phyloP scores from a whole-genome alignment of 2,113 vertebrate species.

The Neotoma lepida region DNA sequence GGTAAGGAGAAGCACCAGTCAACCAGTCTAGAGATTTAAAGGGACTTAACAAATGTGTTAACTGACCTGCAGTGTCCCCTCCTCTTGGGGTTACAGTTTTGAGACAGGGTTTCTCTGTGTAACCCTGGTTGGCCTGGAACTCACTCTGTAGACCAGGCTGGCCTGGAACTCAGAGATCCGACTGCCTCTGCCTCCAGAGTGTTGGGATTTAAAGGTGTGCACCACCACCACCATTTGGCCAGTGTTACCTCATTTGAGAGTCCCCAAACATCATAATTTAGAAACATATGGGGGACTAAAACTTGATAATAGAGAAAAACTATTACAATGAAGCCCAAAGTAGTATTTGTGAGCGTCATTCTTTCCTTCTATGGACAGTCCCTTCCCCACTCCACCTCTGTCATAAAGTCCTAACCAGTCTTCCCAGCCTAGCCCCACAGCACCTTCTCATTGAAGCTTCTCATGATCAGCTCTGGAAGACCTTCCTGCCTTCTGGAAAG shows the following conservation, averaged over 20 bases:
- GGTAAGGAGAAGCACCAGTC: accelerated
- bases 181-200: not conserved
- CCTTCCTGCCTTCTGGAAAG: not conserved
- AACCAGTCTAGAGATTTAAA: not conserved
- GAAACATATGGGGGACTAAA: not conserved
- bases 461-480: not conserved
- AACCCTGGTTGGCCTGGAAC: not conserved
- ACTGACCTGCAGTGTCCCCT: too few relatives aligned
- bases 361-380: not conserved
- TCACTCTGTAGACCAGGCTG: not conserved
- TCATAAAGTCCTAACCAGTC: not conserved
- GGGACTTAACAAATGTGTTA: not conserved
- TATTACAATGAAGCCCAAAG: constrained; percentile 3
- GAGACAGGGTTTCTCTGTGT: not conserved
- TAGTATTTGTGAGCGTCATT: not conserved
- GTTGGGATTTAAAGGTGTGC: not conserved
- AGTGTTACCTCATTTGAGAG: not conserved
- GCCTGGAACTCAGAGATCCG: not conserved
- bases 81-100: not conserved
- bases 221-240: not conserved
- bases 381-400: not conserved
- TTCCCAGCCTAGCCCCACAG: not conserved
- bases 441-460: not conserved
- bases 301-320: not conserved
- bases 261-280: constrained; percentile 28